A percentile compares a stretch with the other conserved stretches of the same genome.
phyloP scores from a whole-genome alignment of 2,888 invertebrate species.

The Mesorhabditis sp. region DNA sequence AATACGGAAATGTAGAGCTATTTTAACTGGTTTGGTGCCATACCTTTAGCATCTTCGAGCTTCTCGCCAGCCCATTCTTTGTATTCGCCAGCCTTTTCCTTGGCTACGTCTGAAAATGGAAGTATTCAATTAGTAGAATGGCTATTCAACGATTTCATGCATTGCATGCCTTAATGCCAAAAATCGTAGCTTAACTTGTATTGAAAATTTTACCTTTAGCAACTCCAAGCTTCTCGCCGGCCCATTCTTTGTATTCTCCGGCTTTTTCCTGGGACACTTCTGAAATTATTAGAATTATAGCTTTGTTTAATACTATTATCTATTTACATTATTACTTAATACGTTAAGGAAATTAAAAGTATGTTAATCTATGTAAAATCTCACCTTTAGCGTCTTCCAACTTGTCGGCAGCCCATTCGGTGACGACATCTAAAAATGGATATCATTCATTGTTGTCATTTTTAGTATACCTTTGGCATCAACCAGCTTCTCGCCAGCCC shows the following conservation, averaged over 20 bases:
- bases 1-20: background rate
- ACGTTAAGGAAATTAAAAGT: background rate
- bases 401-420: background rate
- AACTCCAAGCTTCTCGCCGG: conserved; percentile 1
- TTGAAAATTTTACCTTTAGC: conserved; percentile 1
- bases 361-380: background rate
- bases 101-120: background rate
- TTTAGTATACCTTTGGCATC: conserved; percentile 2
- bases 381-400: conserved; percentile 2
- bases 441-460: background rate
- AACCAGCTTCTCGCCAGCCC: conserved; percentile 1
- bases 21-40: background rate
- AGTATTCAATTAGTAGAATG: background rate
- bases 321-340: conserved; percentile 5
- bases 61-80: conserved; percentile 2
- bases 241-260: background rate
- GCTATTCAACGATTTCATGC: background rate
- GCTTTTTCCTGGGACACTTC: background rate
- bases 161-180: background rate
- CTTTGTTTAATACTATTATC: background rate
- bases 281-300: background rate
- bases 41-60: background rate
- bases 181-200: background rate
- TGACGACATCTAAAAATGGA: conserved; percentile 3
- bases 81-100: background rate